Evolutionary conservation across 1,140 invertebrate species (phyloP).

Genomic region (Rhopalosiphum padi): DNA sequence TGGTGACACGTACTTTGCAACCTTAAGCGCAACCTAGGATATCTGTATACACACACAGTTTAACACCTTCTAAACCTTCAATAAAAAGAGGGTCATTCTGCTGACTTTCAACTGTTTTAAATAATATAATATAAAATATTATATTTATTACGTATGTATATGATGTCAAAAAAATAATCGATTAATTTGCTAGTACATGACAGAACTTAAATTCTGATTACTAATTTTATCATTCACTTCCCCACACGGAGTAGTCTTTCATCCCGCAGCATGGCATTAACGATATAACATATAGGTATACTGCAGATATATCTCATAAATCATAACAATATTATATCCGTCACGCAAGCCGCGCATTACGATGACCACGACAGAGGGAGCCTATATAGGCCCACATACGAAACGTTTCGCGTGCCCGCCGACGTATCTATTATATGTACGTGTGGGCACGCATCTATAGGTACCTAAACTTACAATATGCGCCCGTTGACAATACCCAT

Average conservation of each 20-base stretch:
- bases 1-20: conserved; percentile 18
- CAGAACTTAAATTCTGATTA: neutral
- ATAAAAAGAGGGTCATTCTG: neutral
- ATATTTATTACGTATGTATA: too few relatives aligned
- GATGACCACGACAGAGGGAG: neutral
- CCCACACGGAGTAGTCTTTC: neutral
- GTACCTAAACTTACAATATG: neutral
- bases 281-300: neutral
- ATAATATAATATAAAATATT: too few relatives aligned
- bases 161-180: too few relatives aligned
- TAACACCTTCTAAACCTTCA: neutral
- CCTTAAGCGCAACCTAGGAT: neutral
- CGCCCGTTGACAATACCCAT: conserved; percentile 33
- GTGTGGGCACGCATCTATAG: neutral
- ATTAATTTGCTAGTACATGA: neutral
- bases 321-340: neutral
- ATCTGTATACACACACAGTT: neutral
- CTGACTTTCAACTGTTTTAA: too few relatives aligned
- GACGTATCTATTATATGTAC: neutral
- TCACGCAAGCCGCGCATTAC: neutral
- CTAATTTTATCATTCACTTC: neutral
- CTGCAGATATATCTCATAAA: neutral
- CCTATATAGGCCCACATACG: neutral
- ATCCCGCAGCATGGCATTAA: too few relatives aligned
- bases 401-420: neutral